Percentiles rank a stretch among this genome's conserved stretches.
These are phyloP conservation scores for Torymus texanus DNA, from an alignment of 2,888 invertebrate genomes.

Conservation along the genomic window DNA sequence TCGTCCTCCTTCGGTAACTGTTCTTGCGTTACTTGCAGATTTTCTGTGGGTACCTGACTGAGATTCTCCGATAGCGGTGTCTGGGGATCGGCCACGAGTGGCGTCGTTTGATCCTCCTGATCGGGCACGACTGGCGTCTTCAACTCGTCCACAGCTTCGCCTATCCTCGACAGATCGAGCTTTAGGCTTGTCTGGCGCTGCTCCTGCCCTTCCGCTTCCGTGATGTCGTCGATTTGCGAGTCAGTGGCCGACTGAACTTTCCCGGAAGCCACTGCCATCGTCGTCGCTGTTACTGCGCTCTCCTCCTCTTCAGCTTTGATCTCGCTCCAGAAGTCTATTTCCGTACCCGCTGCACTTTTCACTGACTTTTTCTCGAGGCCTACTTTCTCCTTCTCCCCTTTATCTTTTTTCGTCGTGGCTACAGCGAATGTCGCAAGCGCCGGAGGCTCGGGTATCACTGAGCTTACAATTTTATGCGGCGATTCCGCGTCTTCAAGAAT, in stretches of 20 bases:
- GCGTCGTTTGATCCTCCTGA: slow-evolving; percentile 26
- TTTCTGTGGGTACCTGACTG: background rate
- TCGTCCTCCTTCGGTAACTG: background rate
- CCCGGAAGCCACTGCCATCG: slow-evolving; percentile 40
- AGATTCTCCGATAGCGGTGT: slow-evolving; percentile 2
- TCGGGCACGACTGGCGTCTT: slow-evolving; percentile 4
- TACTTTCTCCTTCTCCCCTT: slow-evolving; percentile 45
- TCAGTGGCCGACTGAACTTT: slow-evolving; percentile 52
- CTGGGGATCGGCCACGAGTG: background rate
- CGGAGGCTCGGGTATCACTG: slow-evolving; percentile 36
- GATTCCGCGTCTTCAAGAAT: slow-evolving; percentile 55
- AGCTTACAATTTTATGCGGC: slow-evolving; percentile 42
- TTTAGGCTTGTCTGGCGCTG: background rate
- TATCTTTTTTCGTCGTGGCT: slow-evolving; percentile 30
- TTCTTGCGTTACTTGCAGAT: slow-evolving; percentile 2
- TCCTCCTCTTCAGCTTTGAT: slow-evolving; percentile 65
- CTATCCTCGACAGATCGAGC: slow-evolving; percentile 24
- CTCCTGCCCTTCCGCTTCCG: background rate
- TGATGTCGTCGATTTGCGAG: slow-evolving; percentile 2
- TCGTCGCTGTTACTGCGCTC: slow-evolving; percentile 62
- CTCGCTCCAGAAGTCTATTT: slow-evolving; percentile 73
- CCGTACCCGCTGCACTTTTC: slow-evolving; percentile 51
- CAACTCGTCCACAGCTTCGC: background rate
- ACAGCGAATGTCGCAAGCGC: background rate
- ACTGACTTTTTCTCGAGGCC: slow-evolving; percentile 50